Evolutionary conservation across 2,113 vertebrate genomes (phyloP), one percentile per base, ranked within the genome.

Genomic region (Arvicanthis niloticus): DNA sequence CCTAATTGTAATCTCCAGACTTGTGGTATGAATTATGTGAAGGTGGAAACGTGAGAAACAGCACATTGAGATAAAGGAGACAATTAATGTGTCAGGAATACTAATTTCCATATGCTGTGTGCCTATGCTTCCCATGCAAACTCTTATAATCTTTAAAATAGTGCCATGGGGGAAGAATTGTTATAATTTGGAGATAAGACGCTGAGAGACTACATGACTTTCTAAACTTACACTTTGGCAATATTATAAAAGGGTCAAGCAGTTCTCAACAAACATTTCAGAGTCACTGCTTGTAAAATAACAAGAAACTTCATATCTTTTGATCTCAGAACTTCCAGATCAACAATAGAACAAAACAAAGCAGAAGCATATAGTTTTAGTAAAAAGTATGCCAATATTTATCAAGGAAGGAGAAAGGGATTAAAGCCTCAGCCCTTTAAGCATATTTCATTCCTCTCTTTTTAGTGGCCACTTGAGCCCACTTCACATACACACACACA

Each of bases 391-490:
- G 19, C 60, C 85, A 82, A n/a, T 67, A 72, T 88, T 96, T 80
- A 90, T 82, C 31, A 84, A 70, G 78, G 16, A 58, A 95, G 70
- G 67, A 92, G 31, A 84, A 95, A 80, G 45, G 84, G 13, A 45
- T 73, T 3, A 42, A 91, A 91, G 34, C 9, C 31, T 96, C 29
- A n/a, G 22, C 88, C 58, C 62, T 90, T 58, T 89, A 88, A 88
- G 82, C 16, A 62, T 3, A 24, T 58, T 58, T 75, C 51, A 81
- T 40, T 75, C n/a, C 3, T 96, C 56, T 90, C 58, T 87, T 95
- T 95, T 95, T 56, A 91, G 58, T 67, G n/a, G 9, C 21, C 51
- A 90, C 92, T 97, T 88, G 56, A 96, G 56, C 53, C 84, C 15
- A 48, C 93, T 80, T 88, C 42, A 26, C n/a, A 2, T 19, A n/a